A percentile compares a stretch with the other conserved stretches of the same genome.
These are phyloP conservation scores for Halcyon leucocephala DNA, from an alignment of 2,797 vertebrate species.

Conservation along the genomic window DNA sequence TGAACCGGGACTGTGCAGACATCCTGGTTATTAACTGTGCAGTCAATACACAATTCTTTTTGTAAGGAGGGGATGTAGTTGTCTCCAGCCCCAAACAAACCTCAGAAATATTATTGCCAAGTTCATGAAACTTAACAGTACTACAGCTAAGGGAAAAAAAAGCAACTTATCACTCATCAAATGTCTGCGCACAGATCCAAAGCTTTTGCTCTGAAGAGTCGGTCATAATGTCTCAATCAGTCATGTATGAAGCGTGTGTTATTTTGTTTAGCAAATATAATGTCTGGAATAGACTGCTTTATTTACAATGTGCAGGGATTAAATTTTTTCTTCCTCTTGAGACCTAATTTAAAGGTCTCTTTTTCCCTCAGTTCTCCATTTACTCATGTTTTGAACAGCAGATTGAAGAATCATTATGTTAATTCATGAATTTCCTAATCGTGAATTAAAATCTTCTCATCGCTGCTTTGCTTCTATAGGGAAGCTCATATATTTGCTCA, in stretches of 20 bases:
- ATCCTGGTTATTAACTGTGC: neutral
- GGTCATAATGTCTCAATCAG: neutral
- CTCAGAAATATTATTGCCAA: neutral
- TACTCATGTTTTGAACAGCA: neutral
- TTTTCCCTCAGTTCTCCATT: slow-evolving; percentile 49
- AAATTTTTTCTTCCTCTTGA: slow-evolving; percentile 29
- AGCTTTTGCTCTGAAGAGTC: neutral
- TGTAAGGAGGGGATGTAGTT: neutral
- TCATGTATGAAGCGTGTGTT: neutral
- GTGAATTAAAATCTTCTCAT: slow-evolving; percentile 11
- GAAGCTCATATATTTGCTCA: too few species aligned
- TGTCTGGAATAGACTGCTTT: slow-evolving; percentile 15
- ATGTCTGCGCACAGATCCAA: neutral
- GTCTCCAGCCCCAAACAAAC: neutral
- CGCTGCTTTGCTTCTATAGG: neutral
- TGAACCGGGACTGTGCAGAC: neutral
- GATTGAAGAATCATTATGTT: neutral
- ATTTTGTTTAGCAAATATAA: slow-evolving; percentile 21
- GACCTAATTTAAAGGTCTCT: slow-evolving; percentile 54
- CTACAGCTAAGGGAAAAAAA: neutral
- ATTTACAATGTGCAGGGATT: slow-evolving; percentile 32
- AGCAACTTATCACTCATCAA: neutral
- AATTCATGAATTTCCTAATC: neutral
- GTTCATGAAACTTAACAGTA: neutral
- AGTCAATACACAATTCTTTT: neutral